These are phyloP conservation scores for Burhinus oedicnemus DNA, from an alignment of 2,113 vertebrate genomes.

Conservation along the genomic window DNA sequence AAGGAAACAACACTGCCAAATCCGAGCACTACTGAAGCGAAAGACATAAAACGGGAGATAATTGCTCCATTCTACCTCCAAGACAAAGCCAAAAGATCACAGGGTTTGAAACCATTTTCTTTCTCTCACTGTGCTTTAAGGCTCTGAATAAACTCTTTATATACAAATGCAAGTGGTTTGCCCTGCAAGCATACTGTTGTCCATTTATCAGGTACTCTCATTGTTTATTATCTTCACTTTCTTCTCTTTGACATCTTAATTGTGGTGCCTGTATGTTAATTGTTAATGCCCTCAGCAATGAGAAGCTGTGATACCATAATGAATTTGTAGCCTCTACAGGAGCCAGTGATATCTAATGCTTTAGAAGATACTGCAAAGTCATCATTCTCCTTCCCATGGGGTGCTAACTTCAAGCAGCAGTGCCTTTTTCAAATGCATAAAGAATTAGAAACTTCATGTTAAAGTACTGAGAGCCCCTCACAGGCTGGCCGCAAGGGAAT, in stretches of 20 bases:
- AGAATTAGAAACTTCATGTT: background rate
- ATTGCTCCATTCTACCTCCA: background rate
- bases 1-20: background rate
- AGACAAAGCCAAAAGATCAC: background rate
- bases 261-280: background rate
- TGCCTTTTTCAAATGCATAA: background rate
- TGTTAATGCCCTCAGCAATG: background rate
- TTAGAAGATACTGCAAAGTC: background rate
- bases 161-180: background rate
- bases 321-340: background rate
- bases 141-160: background rate
- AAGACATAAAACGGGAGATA: background rate
- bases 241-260: background rate
- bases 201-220: background rate
- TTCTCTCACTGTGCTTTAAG: background rate
- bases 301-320: background rate
- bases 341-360: background rate
- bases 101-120: background rate
- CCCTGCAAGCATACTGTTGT: background rate
- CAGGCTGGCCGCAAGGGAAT: background rate
- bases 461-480: background rate
- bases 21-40: background rate
- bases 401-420: background rate
- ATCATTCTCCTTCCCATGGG: background rate
- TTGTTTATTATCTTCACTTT: background rate